Evolutionary conservation across 2,113 vertebrate genomes (phyloP).

Genomic region (Dromiciops gliroides): DNA sequence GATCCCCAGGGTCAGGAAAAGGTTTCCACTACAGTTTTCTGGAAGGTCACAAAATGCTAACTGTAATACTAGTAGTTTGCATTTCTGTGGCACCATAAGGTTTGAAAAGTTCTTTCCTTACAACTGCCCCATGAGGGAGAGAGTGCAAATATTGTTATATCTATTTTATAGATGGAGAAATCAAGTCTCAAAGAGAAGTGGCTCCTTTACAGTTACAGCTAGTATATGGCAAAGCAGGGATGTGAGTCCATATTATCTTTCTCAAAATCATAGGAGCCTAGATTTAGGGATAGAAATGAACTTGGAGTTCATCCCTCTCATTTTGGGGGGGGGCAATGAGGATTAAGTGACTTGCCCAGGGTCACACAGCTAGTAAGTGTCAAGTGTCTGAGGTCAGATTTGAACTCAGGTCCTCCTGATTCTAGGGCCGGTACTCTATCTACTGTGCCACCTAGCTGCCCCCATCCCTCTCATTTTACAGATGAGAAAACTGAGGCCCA

Average conservation of each 20-base stretch:
- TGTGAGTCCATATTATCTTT: background rate
- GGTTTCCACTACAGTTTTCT: background rate
- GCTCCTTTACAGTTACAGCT: background rate
- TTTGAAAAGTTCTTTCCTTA: background rate
- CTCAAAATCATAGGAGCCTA: background rate
- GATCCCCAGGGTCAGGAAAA: background rate
- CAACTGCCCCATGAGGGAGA: background rate
- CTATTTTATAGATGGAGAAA: background rate
- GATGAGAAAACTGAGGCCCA: background rate
- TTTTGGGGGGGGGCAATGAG: no score
- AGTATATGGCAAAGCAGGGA: background rate
- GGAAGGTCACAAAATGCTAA: background rate
- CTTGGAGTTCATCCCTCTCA: background rate
- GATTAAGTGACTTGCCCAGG: no score
- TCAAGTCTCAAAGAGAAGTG: background rate
- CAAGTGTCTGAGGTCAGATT: no score
- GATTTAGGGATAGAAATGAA: background rate
- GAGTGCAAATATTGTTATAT: background rate
- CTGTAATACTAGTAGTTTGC: background rate
- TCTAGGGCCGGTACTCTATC: no score
- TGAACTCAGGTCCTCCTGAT: no score
- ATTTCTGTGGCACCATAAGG: background rate
- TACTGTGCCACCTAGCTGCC: no score
- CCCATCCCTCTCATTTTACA: background rate
- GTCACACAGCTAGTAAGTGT: no score